Evolutionary conservation across 2,113 vertebrate species (phyloP), one percentile per base, ranked within the genome.

Genomic region (Boleophthalmus pectinirostris): DNA sequence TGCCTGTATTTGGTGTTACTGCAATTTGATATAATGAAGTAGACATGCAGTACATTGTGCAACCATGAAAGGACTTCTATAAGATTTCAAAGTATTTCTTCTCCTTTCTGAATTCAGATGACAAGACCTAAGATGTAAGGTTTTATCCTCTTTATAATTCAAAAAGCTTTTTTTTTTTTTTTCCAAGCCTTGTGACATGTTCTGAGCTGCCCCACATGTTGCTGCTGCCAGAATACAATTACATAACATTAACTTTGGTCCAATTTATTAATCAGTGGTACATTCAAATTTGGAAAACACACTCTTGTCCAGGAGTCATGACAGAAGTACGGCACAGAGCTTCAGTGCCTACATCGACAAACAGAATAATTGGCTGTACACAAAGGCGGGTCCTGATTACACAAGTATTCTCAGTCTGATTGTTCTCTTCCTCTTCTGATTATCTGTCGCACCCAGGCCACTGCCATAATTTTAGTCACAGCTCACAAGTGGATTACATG

Each of bases 341-440:
- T 18, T n/a, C 33, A 38, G 61, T 64, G 12, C 38, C 24, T 69
- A 57, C 2, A 69, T 65, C 38, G 46, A 56, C 46, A 69, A 49
- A 24, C 38, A 58, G 63, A 25, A 38, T 63, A n/a, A 68, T 20
- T 24, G 65, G 43, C 3, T 49, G 47, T 57, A 70, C 25, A 58
- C 29, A 63, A 43, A 47, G 43, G 29, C 21, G 7, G 51, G 15
- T 9, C 5, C 3, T 21, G 45, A 72, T 23, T 29, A 46, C 56
- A 47, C 43, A 70, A 29, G 24, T 47, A 33, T 63, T 71, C 25
- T 43, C 45, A 66, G 43, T 15, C 43, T 66, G 65, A 66, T 66
- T 66, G 65, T 66, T 66, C 65, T 24, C 38, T 24, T 23, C 43
- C 38, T 47, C 38, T 47, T 47, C 45, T 66, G 65, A 66, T 66